These are phyloP conservation scores for Platorchestia sp. DNA, from an alignment of 1,140 invertebrate genomes.

Conservation along the genomic window DNA sequence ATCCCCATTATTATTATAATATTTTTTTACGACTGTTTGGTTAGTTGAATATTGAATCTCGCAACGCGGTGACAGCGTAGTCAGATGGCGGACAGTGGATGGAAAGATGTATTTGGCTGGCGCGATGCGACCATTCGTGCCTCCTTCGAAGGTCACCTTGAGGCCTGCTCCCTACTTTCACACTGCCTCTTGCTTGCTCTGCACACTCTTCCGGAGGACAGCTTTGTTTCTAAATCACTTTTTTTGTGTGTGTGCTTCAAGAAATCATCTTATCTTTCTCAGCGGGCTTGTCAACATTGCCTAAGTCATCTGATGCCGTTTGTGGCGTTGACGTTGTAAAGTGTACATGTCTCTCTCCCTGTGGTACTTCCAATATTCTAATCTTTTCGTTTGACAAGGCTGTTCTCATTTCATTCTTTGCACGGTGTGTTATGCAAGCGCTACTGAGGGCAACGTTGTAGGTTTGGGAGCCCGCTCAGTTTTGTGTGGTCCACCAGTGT, in stretches of 20 bases:
- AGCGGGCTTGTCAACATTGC: not conserved
- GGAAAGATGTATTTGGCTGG: not conserved
- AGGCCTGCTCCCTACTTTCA: slow-evolving; percentile 5
- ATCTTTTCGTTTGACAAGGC: not conserved
- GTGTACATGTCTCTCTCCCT: not conserved
- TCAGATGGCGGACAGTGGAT: not conserved
- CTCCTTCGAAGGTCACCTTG: not conserved
- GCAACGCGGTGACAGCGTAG: not conserved
- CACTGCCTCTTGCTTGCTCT: not conserved
- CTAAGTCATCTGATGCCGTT: not conserved
- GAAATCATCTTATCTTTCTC: not conserved
- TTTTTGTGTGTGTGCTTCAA: not conserved
- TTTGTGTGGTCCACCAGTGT: not conserved
- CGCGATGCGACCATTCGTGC: not conserved
- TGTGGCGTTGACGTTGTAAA: not conserved
- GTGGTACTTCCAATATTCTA: not conserved
- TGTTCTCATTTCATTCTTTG: not conserved
- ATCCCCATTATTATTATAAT: not conserved
- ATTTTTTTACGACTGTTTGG: not conserved
- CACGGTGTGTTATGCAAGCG: not conserved
- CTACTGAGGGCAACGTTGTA: not conserved
- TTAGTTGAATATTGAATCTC: not conserved
- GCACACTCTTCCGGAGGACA: not conserved
- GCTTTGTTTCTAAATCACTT: not conserved
- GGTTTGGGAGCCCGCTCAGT: not conserved